phyloP scores from a whole-genome alignment of 2,113 vertebrate species.

The Lichenostomus cassidix region DNA sequence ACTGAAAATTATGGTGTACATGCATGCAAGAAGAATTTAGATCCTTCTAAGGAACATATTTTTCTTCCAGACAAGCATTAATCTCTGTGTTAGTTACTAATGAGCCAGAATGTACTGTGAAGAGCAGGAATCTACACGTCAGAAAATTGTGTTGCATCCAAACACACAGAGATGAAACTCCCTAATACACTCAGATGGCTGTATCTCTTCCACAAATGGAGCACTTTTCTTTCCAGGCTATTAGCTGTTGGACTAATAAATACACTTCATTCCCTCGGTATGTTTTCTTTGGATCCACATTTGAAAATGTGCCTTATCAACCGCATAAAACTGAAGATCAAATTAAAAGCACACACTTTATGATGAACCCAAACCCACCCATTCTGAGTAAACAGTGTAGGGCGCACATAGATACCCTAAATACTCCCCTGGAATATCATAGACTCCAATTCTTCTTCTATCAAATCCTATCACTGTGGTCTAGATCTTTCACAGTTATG shows the following conservation, averaged over 20 bases:
- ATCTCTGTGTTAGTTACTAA: not conserved
- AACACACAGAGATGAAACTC: not conserved
- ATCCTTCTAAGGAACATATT: not conserved
- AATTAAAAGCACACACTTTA: not conserved
- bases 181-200: not conserved
- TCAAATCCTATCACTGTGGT: not conserved
- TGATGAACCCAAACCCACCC: not conserved
- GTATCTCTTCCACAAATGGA: not conserved
- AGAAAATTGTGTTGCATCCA: not conserved
- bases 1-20: not conserved
- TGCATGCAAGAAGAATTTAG: not conserved
- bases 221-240: not conserved
- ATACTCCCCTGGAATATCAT: not conserved
- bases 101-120: not conserved
- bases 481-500: not conserved
- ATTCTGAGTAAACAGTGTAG: not conserved
- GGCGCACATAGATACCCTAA: accelerated
- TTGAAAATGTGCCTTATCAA: not conserved
- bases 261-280: not conserved
- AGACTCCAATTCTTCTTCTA: not conserved
- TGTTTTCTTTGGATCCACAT: not conserved
- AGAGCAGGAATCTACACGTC: not conserved
- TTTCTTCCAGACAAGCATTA: not conserved
- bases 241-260: not conserved
- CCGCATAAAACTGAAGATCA: not conserved